Evolutionary conservation across 64 coral and sea anemone species (phyloP).

Genomic region (Pocillopora verrucosa): DNA sequence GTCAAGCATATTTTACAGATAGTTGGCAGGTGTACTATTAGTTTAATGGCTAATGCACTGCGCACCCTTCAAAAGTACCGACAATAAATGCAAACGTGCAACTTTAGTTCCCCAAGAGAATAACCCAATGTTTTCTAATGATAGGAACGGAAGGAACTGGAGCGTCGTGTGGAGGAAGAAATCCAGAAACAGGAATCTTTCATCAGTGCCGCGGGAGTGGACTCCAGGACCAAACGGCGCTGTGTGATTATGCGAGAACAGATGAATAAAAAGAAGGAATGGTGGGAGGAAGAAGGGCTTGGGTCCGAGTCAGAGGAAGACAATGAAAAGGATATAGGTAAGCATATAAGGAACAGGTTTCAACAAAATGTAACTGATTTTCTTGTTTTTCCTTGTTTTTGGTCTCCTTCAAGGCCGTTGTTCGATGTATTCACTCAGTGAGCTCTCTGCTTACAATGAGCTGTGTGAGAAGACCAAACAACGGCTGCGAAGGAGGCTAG

Average conservation of each 20-base stretch:
- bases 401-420: no score
- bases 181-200: conserved; percentile 67
- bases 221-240: conserved; percentile 74
- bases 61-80: no score
- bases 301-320: conserved; percentile 88
- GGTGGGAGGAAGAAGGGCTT: conserved; percentile 97
- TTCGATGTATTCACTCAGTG: no score
- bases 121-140: neutral
- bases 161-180: conserved; percentile 72
- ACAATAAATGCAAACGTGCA: no score
- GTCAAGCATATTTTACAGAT: no score
- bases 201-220: conserved; percentile 33
- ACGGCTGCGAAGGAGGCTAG: no score
- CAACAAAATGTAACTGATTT: neutral
- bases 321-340: conserved; percentile 70
- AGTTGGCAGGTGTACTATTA: no score
- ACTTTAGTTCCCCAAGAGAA: neutral
- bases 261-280: conserved; percentile 98
- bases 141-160: conserved; percentile 66
- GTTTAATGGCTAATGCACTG: no score
- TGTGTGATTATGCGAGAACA: conserved; percentile 96
- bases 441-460: no score
- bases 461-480: no score
- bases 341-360: no score
- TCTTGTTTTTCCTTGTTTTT: no score